Percentiles rank a stretch among this genome's conserved stretches.
phyloP scores from a whole-genome alignment of 2,113 vertebrate genomes.

The Misgurnus mizolepis region DNA sequence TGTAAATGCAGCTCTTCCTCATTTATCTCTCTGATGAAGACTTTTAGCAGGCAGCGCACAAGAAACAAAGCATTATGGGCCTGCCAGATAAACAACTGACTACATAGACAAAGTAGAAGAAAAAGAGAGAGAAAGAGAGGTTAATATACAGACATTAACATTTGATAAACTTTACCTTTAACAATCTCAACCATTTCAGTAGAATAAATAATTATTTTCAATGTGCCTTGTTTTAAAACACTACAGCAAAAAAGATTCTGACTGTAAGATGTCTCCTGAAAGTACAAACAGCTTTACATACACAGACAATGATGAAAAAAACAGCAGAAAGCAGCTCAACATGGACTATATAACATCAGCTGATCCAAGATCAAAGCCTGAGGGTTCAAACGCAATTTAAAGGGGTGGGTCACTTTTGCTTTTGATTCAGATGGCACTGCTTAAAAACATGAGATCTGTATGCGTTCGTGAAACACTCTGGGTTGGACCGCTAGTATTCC shows the following conservation, averaged over 20 bases:
- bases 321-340: background rate
- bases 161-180: background rate
- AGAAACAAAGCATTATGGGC: conserved; percentile 97
- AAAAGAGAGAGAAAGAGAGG: background rate
- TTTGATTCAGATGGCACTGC: background rate
- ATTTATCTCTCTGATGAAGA: conserved; percentile 88
- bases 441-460: background rate
- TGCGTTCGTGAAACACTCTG: background rate
- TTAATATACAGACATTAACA: background rate
- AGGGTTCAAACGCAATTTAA: background rate
- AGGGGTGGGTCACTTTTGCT: background rate
- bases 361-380: background rate
- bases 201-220: too few species aligned
- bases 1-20: conserved; percentile 92
- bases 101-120: conserved; percentile 53
- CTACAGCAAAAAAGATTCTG: too few species aligned
- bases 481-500: conserved; percentile 1
- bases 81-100: conserved; percentile 98
- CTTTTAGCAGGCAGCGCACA: conserved; percentile 94
- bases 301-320: background rate
- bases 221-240: too few species aligned
- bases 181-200: too few species aligned
- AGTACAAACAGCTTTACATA: background rate
- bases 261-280: background rate
- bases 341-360: too few species aligned